A percentile compares a stretch with the other conserved stretches of the same genome.
Evolutionary conservation across 2,888 invertebrate species (phyloP).

Genomic region (Cerastis leucographa): DNA sequence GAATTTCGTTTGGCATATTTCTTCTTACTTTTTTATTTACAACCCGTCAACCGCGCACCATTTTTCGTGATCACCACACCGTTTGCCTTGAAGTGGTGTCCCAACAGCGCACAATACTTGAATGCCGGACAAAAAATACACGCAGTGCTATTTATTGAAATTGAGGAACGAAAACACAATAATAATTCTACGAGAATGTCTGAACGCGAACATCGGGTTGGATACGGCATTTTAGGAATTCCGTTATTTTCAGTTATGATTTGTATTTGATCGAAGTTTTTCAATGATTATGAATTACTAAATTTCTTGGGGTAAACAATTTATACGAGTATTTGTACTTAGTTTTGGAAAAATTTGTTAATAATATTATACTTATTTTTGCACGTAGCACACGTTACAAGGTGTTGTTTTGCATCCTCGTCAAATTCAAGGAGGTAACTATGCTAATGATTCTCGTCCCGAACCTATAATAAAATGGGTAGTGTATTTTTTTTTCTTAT

Average conservation of each 20-base stretch:
- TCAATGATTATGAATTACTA: background rate
- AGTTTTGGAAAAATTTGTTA: background rate
- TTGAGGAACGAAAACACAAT: slow-evolving; percentile 88
- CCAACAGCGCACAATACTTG: slow-evolving; percentile 76
- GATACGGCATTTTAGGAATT: slow-evolving; percentile 70
- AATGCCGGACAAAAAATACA: slow-evolving; percentile 83
- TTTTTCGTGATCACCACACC: slow-evolving; percentile 86
- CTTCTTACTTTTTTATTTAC: slow-evolving; percentile 73
- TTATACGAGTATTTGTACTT: too few species aligned
- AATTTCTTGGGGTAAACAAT: background rate
- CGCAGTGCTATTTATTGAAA: slow-evolving; percentile 86
- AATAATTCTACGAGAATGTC: slow-evolving; percentile 77
- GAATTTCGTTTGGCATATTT: slow-evolving; percentile 78
- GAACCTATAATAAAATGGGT: too few species aligned
- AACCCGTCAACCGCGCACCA: slow-evolving; percentile 78
- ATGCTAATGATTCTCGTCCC: too few species aligned
- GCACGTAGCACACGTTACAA: too few species aligned
- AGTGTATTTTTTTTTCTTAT: too few species aligned
- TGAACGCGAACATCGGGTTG: slow-evolving; percentile 42
- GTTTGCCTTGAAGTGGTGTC: slow-evolving; percentile 84
- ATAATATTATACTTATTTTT: background rate
- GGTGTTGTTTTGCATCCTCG: too few species aligned
- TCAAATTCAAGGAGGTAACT: too few species aligned
- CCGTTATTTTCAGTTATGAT: background rate
- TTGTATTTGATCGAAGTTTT: background rate